These are phyloP conservation scores for Meriones psammophilus DNA, from an alignment of 2,797 vertebrate species.

Conservation along the genomic window DNA sequence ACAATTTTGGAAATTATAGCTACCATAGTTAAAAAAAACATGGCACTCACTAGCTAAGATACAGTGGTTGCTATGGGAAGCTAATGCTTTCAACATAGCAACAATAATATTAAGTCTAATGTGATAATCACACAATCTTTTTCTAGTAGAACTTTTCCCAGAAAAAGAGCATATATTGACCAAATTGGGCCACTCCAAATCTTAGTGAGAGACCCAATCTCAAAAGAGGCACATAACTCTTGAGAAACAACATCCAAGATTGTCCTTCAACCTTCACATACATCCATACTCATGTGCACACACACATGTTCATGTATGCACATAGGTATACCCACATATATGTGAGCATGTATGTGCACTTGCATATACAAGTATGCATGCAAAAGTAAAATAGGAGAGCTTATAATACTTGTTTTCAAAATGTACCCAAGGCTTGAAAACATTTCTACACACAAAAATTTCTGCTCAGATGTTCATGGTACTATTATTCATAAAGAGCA, in stretches of 20 bases:
- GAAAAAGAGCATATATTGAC: not conserved
- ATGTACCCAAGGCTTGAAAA: not conserved
- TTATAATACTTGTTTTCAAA: not conserved
- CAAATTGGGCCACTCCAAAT: not conserved
- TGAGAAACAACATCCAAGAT: not conserved
- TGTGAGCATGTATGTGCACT: not conserved
- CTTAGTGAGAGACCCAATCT: not conserved
- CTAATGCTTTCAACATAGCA: not conserved
- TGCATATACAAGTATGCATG: not conserved
- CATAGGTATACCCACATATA: not conserved
- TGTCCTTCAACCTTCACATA: not conserved
- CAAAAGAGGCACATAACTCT: not conserved
- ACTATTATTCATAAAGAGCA: not conserved
- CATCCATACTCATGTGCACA: not conserved
- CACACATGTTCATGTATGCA: not conserved
- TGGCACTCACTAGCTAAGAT: not conserved
- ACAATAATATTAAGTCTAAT: not conserved
- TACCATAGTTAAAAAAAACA: not conserved
- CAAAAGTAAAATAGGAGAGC: not conserved
- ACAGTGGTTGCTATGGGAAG: not conserved
- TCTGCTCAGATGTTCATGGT: not conserved
- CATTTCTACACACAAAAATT: not conserved
- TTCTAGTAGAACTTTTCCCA: not conserved
- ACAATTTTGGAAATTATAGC: conserved; percentile 26
- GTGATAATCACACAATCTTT: not conserved